Conservation (phyloP, 1,140 invertebrate species). For the Thereuonema tuberculata region DNA sequence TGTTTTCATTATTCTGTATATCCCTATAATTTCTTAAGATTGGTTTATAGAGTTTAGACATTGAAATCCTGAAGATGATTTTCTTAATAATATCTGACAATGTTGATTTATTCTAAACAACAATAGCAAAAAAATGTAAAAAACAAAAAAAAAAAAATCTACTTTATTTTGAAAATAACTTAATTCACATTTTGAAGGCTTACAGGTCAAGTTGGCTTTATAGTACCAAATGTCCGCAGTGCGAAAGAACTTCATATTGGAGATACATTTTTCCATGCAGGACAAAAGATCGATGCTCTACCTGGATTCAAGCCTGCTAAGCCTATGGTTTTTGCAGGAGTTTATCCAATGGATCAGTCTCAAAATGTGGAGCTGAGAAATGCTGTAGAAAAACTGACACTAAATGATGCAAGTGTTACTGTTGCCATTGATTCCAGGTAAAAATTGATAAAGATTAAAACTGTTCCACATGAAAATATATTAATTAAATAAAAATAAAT, state of each 20-base stretch:
- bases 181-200: too few relatives aligned
- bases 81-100: too few relatives aligned
- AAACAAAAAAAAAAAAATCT: too few relatives aligned
- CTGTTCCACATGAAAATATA: conserved; percentile 5
- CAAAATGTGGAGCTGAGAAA: conserved; percentile 53
- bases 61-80: too few relatives aligned
- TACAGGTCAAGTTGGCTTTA: conserved; percentile 65
- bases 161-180: too few relatives aligned
- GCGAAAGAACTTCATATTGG: conserved; percentile 66
- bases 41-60: too few relatives aligned
- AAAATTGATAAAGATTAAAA: neutral
- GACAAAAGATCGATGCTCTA: conserved; percentile 41
- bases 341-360: conserved; percentile 83
- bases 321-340: conserved; percentile 88
- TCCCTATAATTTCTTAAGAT: too few relatives aligned
- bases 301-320: conserved; percentile 51
- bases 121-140: too few relatives aligned
- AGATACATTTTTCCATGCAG: conserved; percentile 58
- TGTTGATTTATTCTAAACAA: too few relatives aligned
- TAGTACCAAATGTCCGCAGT: conserved; percentile 66
- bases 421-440: conserved; percentile 66
- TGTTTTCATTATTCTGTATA: too few relatives aligned
- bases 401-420: conserved; percentile 89
- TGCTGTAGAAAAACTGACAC: conserved; percentile 74
- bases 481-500: conserved; percentile 2